Evolutionary conservation across 2,888 invertebrate species (phyloP).

Genomic region (Allolobophora icterica): DNA sequence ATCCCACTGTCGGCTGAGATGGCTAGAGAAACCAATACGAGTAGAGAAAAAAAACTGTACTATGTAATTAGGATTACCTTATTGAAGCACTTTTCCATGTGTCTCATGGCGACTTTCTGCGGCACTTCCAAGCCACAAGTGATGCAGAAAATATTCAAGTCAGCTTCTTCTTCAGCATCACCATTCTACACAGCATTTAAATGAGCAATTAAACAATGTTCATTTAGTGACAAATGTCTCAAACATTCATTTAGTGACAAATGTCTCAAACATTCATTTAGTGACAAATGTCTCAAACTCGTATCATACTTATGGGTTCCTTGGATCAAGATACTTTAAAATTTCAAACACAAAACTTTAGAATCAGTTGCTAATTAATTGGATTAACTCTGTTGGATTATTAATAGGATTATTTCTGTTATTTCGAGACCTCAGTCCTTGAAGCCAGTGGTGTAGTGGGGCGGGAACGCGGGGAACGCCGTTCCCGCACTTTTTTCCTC

Average conservation of each 20-base stretch:
- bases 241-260: neutral
- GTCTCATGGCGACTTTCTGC: constrained; percentile 87
- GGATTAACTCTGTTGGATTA: no score
- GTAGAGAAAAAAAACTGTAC: no score
- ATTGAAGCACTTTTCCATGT: constrained; percentile 97
- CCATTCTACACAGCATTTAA: constrained; percentile 50
- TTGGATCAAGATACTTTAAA: neutral
- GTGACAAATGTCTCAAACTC: neutral
- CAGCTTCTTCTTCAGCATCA: constrained; percentile 71
- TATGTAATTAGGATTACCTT: constrained; percentile 70
- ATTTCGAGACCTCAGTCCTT: neutral
- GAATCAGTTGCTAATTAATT: no score
- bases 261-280: no score
- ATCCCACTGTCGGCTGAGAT: neutral
- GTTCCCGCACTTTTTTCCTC: no score
- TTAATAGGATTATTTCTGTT: no score
- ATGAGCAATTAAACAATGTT: neutral
- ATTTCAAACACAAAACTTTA: neutral
- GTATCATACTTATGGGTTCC: neutral
- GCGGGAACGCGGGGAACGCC: no score
- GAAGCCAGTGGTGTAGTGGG: no score
- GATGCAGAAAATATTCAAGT: constrained; percentile 90
- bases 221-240: neutral
- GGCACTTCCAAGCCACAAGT: constrained; percentile 96
- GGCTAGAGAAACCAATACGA: neutral